phyloP scores from a whole-genome alignment of 2,113 vertebrate genomes.

The Aspiorhynchus laticeps region DNA sequence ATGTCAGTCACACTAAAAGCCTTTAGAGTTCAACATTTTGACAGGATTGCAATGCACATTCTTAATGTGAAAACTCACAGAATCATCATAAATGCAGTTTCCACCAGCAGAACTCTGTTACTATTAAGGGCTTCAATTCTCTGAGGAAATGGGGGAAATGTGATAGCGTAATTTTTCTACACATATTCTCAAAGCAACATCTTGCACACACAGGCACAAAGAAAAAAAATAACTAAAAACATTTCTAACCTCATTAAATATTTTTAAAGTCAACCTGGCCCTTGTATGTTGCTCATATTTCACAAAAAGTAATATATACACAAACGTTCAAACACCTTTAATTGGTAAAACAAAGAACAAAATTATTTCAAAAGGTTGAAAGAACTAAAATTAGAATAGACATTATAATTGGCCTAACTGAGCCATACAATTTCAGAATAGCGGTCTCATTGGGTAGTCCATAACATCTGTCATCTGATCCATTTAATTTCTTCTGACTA shows the following conservation, averaged over 20 bases:
- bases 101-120: not conserved
- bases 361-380: not conserved
- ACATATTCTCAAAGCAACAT: conserved; percentile 12
- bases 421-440: not conserved
- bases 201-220: conserved; percentile 39
- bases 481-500: not conserved
- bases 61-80: not conserved
- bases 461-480: not conserved
- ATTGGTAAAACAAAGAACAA: not conserved
- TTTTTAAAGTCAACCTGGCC: conserved; percentile 34
- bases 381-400: conserved; percentile 7
- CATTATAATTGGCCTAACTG: not conserved
- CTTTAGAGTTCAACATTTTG: not conserved
- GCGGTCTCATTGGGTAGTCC: not conserved
- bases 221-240: conserved; percentile 56
- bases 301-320: conserved; percentile 56
- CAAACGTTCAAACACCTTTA: not conserved
- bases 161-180: not conserved
- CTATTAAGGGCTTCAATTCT: not conserved
- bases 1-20: not conserved
- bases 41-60: not conserved
- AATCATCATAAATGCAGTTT: not conserved
- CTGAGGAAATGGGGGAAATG: not conserved
- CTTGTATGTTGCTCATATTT: conserved; percentile 45
- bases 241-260: conserved; percentile 62